Conservation (phyloP, 2,113 vertebrate species). For the rabbit (Oryctolagus cuniculus) region mOryCun1.1 NC_091445.1:18892501-18893000, state of each 20-base stretch:
- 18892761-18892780: neutral
- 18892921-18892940: neutral
- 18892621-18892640: neutral
- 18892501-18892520: neutral
- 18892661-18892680: neutral
- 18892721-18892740: neutral
- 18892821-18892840: slow-evolving; percentile 37
- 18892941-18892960: neutral
- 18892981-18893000: neutral
- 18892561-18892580: neutral
- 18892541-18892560: neutral
- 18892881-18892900: neutral
- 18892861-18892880: neutral
- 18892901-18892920: neutral
- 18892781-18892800: neutral
- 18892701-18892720: neutral
- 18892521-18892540: neutral
- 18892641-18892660: neutral
- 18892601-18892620: neutral
- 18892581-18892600: neutral
- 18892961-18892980: slow-evolving; percentile 43
- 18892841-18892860: neutral
- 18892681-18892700: neutral
- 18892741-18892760: neutral
- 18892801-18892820: neutral